Percentiles rank a stretch among this genome's conserved stretches.
Conservation (phyloP, 2,113 vertebrate species). For the Crotalus horridus region DNA sequence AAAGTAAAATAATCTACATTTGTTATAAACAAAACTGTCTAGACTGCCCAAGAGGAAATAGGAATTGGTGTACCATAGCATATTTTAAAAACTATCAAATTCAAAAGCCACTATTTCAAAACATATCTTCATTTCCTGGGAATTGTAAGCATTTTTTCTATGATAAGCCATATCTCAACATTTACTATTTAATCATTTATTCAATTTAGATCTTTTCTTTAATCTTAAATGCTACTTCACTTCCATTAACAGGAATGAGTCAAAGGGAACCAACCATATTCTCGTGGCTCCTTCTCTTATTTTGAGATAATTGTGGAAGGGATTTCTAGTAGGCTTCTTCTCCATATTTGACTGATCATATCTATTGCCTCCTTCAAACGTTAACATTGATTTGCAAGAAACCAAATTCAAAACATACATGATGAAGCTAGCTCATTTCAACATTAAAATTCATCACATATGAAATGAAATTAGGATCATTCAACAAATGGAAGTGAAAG, state of each 20-base stretch:
- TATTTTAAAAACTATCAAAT: slow-evolving; percentile 3
- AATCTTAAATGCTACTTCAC: neutral
- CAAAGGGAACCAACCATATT: neutral
- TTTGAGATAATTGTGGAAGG: too few relatives aligned
- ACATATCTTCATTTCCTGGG: neutral
- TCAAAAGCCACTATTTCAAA: neutral
- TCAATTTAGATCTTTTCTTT: neutral
- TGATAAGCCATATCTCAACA: neutral
- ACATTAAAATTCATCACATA: neutral
- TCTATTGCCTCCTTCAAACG: neutral
- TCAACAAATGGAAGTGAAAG: neutral
- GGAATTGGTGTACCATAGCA: neutral
- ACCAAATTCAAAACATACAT: neutral
- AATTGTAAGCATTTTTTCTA: neutral
- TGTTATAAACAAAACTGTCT: neutral
- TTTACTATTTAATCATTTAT: neutral
- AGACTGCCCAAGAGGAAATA: neutral
- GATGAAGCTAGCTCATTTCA: neutral
- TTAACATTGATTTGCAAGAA: neutral
- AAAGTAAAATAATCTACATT: neutral
- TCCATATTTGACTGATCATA: neutral
- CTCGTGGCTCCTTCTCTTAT: too few relatives aligned
- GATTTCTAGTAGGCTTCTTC: neutral
- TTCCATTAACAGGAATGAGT: neutral
- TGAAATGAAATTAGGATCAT: neutral